These are phyloP conservation scores for Helicoverpa assulta DNA, from an alignment of 2,888 invertebrate genomes.

Conservation along the genomic window DNA sequence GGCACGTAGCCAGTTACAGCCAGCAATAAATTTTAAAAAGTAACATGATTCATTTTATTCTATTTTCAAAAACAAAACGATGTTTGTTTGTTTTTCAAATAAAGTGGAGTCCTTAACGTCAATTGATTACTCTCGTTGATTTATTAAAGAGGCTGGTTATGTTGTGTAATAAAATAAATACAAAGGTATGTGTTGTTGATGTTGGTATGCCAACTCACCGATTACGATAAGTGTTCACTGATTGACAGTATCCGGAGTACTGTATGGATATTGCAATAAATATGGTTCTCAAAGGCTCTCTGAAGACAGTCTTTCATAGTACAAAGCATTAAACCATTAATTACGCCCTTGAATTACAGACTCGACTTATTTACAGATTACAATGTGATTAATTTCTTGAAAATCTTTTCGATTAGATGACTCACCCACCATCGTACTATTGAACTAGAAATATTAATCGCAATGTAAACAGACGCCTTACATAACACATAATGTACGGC, in stretches of 20 bases:
- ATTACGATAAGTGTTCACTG: background rate
- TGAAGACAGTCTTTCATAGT: conserved; percentile 3
- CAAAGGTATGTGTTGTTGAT: background rate
- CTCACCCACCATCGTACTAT: conserved; percentile 48
- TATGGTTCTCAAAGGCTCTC: background rate
- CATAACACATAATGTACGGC: conserved; percentile 47
- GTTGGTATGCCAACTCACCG: background rate
- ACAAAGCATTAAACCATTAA: conserved; percentile 4
- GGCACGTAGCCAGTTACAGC: conserved; percentile 38
- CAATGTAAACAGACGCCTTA: conserved; percentile 53
- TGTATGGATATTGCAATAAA: background rate
- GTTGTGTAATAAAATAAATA: background rate
- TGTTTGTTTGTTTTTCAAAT: background rate
- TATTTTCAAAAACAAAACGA: background rate
- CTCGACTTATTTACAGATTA: conserved; percentile 42
- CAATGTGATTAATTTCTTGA: conserved; percentile 49
- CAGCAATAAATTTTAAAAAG: background rate
- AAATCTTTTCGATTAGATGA: conserved; percentile 56
- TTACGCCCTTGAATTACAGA: conserved; percentile 26
- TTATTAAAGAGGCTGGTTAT: too few relatives aligned
- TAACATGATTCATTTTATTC: conserved; percentile 5
- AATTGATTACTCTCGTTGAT: background rate
- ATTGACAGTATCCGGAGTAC: background rate
- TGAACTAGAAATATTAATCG: conserved; percentile 54
- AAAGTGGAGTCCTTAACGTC: background rate